These are phyloP conservation scores for Spongia lamella DNA, from an alignment of 37 sponge, comb jelly and placozoan genomes.

Conservation along the genomic window DNA sequence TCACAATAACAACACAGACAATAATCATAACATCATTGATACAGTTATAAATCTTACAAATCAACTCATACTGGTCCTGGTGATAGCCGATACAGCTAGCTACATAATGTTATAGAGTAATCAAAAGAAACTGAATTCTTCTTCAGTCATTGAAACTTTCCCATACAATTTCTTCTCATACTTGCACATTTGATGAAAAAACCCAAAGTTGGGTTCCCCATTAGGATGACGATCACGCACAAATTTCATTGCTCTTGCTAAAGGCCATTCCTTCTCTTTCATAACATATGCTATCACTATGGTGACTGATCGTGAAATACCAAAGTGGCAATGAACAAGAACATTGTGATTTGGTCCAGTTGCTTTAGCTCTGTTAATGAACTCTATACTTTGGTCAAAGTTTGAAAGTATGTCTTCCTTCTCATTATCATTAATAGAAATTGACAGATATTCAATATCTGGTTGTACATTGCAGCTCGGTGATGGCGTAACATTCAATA, in stretches of 20 bases:
- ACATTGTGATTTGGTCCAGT: conserved; percentile 5
- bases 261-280: conserved; percentile 62
- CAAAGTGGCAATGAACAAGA: conserved; percentile 72
- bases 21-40: too few relatives aligned
- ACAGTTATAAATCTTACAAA: too few relatives aligned
- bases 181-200: conserved; percentile 55
- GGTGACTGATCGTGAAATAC: conserved; percentile 57
- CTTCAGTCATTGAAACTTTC: conserved; percentile 39
- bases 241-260: conserved; percentile 42
- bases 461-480: not conserved
- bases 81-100: too few relatives aligned
- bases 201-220: conserved; percentile 71
- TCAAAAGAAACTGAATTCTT: conserved; percentile 44
- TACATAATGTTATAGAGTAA: not conserved
- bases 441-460: conserved; percentile 38
- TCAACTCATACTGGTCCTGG: too few relatives aligned
- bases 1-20: too few relatives aligned
- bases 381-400: conserved; percentile 47
- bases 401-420: conserved; percentile 33
- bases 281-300: conserved; percentile 69
- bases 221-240: conserved; percentile 45
- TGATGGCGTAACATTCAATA: conserved; percentile 42
- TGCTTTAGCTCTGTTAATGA: conserved; percentile 39
- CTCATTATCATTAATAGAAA: conserved; percentile 58
- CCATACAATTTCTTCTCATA: conserved; percentile 49